Evolutionary conservation across 2,113 vertebrate genomes (phyloP).

Genomic region (Gobio gobio): DNA sequence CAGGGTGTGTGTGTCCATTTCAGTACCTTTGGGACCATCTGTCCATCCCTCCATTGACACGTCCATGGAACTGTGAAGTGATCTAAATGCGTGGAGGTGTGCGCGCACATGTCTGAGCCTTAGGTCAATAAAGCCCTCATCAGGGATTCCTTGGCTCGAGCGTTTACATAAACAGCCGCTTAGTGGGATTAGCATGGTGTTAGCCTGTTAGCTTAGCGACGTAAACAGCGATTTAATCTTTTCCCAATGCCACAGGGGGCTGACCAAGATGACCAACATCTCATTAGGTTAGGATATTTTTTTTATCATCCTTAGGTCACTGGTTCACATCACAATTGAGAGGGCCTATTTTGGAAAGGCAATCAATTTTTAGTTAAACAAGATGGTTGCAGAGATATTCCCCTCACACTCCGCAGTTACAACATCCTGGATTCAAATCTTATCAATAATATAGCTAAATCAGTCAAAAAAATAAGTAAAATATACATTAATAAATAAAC

Average conservation of each 20-base stretch:
- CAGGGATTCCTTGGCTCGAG: conserved; percentile 71
- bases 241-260: conserved; percentile 16
- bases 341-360: conserved; percentile 2
- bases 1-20: conserved; percentile 37
- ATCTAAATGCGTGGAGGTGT: conserved; percentile 61
- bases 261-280: conserved; percentile 11
- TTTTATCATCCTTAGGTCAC: conserved; percentile 22
- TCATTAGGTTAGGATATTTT: conserved; percentile 19
- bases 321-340: conserved; percentile 2
- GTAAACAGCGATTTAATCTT: conserved; percentile 68
- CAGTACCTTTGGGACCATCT: conserved; percentile 61
- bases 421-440: neutral
- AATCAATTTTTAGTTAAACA: neutral
- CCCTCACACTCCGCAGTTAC: neutral
- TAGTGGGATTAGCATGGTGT: conserved; percentile 76
- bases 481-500: neutral
- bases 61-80: conserved; percentile 60
- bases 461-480: neutral
- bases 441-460: neutral
- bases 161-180: conserved; percentile 80
- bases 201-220: conserved; percentile 77
- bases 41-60: conserved; percentile 68
- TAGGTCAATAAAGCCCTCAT: conserved; percentile 75
- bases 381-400: neutral
- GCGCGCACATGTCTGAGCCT: conserved; percentile 52